A percentile compares a stretch with the other conserved stretches of the same genome.
These are phyloP conservation scores for Asarcornis scutulata DNA, from an alignment of 2,113 vertebrate genomes.

Conservation along the genomic window DNA sequence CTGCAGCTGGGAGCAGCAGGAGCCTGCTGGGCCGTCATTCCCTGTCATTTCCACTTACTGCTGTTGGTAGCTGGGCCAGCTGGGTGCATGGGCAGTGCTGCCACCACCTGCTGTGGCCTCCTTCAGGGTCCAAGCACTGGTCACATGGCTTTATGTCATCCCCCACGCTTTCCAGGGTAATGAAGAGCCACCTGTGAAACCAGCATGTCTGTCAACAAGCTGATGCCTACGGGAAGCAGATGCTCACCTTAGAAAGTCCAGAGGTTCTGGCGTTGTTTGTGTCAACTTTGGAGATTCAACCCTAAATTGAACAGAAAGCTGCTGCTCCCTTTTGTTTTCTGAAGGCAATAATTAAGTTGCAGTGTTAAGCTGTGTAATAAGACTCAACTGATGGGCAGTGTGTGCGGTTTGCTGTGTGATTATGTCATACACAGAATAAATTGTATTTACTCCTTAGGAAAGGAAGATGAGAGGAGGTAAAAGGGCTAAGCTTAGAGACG, in stretches of 20 bases:
- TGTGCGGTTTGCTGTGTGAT: neutral
- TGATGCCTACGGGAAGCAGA: neutral
- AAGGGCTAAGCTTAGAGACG: neutral
- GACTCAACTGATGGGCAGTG: neutral
- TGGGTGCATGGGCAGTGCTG: neutral
- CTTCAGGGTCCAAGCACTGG: neutral
- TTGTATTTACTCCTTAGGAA: neutral
- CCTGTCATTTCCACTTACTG: neutral
- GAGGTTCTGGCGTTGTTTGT: neutral
- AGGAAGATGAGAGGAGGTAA: neutral
- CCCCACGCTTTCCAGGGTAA: rapidly evolving
- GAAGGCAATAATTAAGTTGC: neutral
- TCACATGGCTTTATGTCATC: rapidly evolving
- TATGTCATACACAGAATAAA: rapidly evolving
- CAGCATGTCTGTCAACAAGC: neutral
- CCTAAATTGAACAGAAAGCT: neutral
- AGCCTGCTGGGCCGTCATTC: rapidly evolving
- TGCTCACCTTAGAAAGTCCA: neutral
- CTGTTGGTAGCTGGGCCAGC: neutral
- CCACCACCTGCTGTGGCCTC: neutral
- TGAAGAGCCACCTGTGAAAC: neutral
- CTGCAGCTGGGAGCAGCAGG: neutral
- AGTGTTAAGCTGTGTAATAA: neutral
- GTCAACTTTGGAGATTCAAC: neutral
- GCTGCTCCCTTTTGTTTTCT: neutral